These are phyloP conservation scores for Ganaspis brasiliensis DNA, from an alignment of 2,888 invertebrate species.

Conservation along the genomic window DNA sequence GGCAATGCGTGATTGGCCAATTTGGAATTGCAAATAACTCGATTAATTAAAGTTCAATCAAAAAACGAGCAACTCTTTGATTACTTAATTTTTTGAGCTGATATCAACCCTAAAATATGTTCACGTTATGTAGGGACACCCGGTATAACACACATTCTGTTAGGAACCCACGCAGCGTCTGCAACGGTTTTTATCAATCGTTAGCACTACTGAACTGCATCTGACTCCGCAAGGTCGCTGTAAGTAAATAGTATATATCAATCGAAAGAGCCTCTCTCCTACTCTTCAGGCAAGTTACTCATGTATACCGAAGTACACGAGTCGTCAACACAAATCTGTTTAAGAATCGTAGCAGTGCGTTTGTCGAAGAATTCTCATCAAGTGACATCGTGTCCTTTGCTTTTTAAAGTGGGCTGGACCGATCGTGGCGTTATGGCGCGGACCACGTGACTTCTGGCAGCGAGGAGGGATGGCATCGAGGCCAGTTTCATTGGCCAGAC, in stretches of 20 bases:
- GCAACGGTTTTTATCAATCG: background rate
- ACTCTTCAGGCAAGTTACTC: background rate
- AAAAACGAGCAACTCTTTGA: no score
- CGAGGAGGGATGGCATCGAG: background rate
- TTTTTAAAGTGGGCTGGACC: slow-evolving; percentile 22
- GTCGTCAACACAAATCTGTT: background rate
- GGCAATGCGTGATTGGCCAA: no score
- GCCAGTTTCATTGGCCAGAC: background rate
- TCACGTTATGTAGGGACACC: no score
- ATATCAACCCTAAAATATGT: no score
- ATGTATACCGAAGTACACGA: slow-evolving; percentile 9
- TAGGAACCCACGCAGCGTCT: no score
- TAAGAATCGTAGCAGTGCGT: slow-evolving; percentile 34
- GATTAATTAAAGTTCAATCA: no score
- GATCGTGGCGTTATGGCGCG: slow-evolving; percentile 11
- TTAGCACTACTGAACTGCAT: slow-evolving; percentile 26
- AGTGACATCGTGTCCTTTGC: slow-evolving; percentile 21
- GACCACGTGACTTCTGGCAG: background rate
- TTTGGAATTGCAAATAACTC: no score
- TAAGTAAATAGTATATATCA: background rate
- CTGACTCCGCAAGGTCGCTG: slow-evolving; percentile 15
- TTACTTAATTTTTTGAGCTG: no score
- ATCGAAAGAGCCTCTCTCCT: background rate
- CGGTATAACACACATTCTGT: no score
- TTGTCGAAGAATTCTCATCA: slow-evolving; percentile 41